A percentile compares a stretch with the other conserved stretches of the same genome.
Evolutionary conservation across 2,797 vertebrate genomes (phyloP).

Genomic region (Poeciliopsis paucimaculata): DNA sequence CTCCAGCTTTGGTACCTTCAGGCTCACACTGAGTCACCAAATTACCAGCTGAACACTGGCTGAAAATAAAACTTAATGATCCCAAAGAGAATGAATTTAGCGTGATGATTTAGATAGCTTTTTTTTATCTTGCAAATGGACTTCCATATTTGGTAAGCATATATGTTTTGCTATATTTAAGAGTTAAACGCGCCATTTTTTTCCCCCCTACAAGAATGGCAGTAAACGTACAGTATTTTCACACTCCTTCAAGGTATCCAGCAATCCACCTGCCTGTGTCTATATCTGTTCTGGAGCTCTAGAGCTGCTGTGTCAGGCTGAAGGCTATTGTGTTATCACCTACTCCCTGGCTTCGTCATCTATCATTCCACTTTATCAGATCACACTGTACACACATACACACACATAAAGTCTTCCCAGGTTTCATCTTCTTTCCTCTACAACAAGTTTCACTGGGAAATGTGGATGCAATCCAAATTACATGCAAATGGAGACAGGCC

Average conservation of each 20-base stretch:
- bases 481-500: slow-evolving; percentile 61
- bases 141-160: slow-evolving; percentile 6
- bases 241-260: slow-evolving; percentile 32
- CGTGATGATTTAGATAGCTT: slow-evolving; percentile 26
- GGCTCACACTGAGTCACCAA: slow-evolving; percentile 57
- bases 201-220: neutral
- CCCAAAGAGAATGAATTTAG: slow-evolving; percentile 37
- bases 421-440: slow-evolving; percentile 38
- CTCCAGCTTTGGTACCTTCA: slow-evolving; percentile 39
- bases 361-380: slow-evolving; percentile 57
- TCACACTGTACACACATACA: slow-evolving; percentile 34
- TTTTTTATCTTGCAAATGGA: slow-evolving; percentile 11
- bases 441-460: slow-evolving; percentile 38
- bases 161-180: slow-evolving; percentile 1
- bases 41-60: slow-evolving; percentile 41
- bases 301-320: slow-evolving; percentile 41
- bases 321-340: slow-evolving; percentile 49
- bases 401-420: slow-evolving; percentile 19
- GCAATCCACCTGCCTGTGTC: slow-evolving; percentile 34
- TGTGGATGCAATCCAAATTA: slow-evolving; percentile 67
- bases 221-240: slow-evolving; percentile 21
- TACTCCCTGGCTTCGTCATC: slow-evolving; percentile 35
- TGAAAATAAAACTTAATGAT: slow-evolving; percentile 49
- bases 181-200: neutral
- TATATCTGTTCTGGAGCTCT: slow-evolving; percentile 24